These are phyloP conservation scores for Phymastichus coffea DNA, from an alignment of 1,140 invertebrate species.

Conservation along the genomic window DNA sequence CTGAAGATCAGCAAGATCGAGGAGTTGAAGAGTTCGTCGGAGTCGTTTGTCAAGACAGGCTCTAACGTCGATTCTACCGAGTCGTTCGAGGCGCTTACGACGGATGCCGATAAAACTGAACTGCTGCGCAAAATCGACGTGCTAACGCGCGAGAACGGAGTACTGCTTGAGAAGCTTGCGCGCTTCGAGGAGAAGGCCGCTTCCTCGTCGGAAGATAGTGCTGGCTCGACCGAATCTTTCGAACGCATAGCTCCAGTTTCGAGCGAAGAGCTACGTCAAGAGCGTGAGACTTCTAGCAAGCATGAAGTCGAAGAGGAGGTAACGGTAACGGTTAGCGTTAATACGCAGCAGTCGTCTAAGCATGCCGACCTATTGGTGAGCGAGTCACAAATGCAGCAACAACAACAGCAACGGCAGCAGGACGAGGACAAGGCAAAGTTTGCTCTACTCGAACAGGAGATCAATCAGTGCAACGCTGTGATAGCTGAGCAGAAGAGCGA, in stretches of 20 bases:
- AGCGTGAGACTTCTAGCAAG: neutral
- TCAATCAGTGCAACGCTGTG: slow-evolving; percentile 53
- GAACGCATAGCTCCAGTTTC: slow-evolving; percentile 43
- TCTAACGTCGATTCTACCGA: slow-evolving; percentile 43
- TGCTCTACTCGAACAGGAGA: slow-evolving; percentile 51
- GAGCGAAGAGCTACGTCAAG: neutral
- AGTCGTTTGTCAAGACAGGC: slow-evolving; percentile 43
- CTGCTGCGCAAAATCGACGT: slow-evolving; percentile 69
- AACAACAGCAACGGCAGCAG: too few relatives aligned
- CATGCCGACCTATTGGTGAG: neutral
- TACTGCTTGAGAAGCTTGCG: slow-evolving; percentile 57
- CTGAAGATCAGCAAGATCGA: slow-evolving; percentile 59
- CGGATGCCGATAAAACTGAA: slow-evolving; percentile 51
- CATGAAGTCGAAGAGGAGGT: neutral
- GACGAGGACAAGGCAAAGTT: slow-evolving; percentile 6
- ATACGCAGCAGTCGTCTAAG: neutral
- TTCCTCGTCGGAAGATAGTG: slow-evolving; percentile 49
- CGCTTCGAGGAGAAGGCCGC: slow-evolving; percentile 62
- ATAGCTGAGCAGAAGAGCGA: slow-evolving; percentile 52
- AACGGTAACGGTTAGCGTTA: neutral
- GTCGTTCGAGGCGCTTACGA: slow-evolving; percentile 41
- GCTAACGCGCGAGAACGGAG: slow-evolving; percentile 62
- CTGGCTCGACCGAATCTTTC: slow-evolving; percentile 53
- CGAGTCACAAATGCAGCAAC: neutral
- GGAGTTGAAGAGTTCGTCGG: slow-evolving; percentile 53